Percentiles rank a stretch among this genome's conserved stretches.
Conservation (phyloP, 2,113 vertebrate genomes). For the Progne subis region DNA sequence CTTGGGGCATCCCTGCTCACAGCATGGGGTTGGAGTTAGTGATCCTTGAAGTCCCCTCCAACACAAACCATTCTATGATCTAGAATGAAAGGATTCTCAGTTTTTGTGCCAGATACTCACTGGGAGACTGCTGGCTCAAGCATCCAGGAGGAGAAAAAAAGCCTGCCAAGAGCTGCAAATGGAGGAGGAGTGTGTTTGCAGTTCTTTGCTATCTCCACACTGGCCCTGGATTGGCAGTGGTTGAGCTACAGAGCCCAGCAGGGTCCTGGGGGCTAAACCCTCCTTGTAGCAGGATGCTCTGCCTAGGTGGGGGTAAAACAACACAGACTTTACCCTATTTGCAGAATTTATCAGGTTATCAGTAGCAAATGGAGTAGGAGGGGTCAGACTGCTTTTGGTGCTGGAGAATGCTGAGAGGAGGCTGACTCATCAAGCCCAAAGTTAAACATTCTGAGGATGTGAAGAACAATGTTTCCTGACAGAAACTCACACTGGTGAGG, state of each 20-base stretch:
- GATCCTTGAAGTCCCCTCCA: neutral
- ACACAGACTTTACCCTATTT: neutral
- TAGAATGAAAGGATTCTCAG: neutral
- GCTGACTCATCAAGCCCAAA: neutral
- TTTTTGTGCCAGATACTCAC: neutral
- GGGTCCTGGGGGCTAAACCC: neutral
- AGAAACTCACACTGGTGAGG: neutral
- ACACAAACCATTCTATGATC: neutral
- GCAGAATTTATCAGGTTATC: neutral
- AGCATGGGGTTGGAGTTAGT: neutral
- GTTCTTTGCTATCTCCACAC: neutral
- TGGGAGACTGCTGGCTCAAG: neutral
- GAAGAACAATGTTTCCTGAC: conserved; percentile 12
- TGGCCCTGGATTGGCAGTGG: neutral
- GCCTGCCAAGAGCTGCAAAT: neutral
- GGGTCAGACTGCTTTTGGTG: neutral
- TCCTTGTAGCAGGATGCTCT: neutral
- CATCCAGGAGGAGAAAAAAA: neutral
- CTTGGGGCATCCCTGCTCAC: neutral
- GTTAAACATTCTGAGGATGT: neutral
- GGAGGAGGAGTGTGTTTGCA: neutral
- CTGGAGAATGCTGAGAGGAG: neutral
- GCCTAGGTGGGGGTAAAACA: neutral
- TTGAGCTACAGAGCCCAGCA: neutral
- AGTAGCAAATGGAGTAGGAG: neutral